phyloP scores from a whole-genome alignment of 2,888 invertebrate genomes.

The Sarcophaga variegata region DNA sequence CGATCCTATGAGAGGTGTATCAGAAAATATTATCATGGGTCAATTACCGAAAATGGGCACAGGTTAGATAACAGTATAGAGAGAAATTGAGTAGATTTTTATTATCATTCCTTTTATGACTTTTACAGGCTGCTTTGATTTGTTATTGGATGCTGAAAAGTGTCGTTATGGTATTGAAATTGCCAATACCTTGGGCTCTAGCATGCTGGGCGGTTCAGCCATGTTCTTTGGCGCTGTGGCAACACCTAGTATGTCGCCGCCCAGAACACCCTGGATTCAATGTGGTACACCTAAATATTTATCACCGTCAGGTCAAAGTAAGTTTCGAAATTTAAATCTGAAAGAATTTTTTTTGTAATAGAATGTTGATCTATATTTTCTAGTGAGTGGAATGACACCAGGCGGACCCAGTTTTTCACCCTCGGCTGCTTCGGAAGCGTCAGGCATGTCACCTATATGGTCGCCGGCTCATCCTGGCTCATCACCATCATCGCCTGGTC shows the following conservation, averaged over 20 bases:
- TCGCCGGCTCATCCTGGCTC: slow-evolving; percentile 90
- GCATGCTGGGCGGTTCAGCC: slow-evolving; percentile 84
- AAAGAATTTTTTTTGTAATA: slow-evolving; percentile 40
- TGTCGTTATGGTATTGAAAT: slow-evolving; percentile 99
- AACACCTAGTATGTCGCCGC: slow-evolving; percentile 94
- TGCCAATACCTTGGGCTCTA: slow-evolving; percentile 87
- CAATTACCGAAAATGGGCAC: slow-evolving; percentile 99
- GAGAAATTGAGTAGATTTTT: not conserved
- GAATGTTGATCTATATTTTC: slow-evolving; percentile 68
- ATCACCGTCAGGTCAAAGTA: slow-evolving; percentile 91
- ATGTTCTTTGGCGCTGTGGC: slow-evolving; percentile 89
- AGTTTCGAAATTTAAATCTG: slow-evolving; percentile 72
- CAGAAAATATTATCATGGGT: slow-evolving; percentile 99
- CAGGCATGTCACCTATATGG: slow-evolving; percentile 94
- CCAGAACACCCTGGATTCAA: slow-evolving; percentile 94
- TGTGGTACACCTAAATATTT: slow-evolving; percentile 90
- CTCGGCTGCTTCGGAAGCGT: slow-evolving; percentile 95
- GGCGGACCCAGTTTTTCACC: slow-evolving; percentile 98
- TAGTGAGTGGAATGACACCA: slow-evolving; percentile 96
- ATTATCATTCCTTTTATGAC: not conserved
- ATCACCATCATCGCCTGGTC: slow-evolving; percentile 91
- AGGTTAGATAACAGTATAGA: slow-evolving; percentile 81
- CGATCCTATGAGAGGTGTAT: slow-evolving; percentile 99
- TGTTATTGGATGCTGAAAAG: slow-evolving; percentile 98
- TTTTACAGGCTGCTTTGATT: slow-evolving; percentile 93